Evolutionary conservation across 2,888 invertebrate species (phyloP).

Genomic region (Dendrolimus pini): DNA sequence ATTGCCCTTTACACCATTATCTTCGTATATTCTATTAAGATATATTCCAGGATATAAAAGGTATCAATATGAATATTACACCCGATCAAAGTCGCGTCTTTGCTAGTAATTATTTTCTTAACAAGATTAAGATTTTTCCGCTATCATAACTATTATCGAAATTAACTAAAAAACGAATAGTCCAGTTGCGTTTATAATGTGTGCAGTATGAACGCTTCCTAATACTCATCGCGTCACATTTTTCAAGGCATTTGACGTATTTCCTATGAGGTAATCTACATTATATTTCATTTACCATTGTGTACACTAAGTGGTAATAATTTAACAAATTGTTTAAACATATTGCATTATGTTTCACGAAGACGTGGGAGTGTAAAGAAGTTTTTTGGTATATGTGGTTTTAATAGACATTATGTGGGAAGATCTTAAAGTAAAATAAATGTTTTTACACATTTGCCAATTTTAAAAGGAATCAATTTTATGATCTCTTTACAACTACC

Average conservation of each 20-base stretch:
- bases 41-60: too few species aligned
- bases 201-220: not conserved
- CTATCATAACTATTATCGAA: too few species aligned
- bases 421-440: not conserved
- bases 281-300: not conserved
- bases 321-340: not conserved
- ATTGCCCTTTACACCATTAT: too few species aligned
- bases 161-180: too few species aligned
- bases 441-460: not conserved
- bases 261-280: not conserved
- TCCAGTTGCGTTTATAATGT: too few species aligned
- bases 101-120: too few species aligned
- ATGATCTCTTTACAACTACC: not conserved
- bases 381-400: not conserved
- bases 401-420: not conserved
- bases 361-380: not conserved
- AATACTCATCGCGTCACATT: not conserved
- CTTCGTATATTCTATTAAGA: too few species aligned
- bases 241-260: not conserved
- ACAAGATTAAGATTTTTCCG: too few species aligned
- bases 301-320: not conserved
- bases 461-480: not conserved
- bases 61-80: too few species aligned
- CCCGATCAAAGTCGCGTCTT: too few species aligned
- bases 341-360: not conserved